phyloP scores from a whole-genome alignment of 2,797 vertebrate genomes.

The Chanos chanos region DNA sequence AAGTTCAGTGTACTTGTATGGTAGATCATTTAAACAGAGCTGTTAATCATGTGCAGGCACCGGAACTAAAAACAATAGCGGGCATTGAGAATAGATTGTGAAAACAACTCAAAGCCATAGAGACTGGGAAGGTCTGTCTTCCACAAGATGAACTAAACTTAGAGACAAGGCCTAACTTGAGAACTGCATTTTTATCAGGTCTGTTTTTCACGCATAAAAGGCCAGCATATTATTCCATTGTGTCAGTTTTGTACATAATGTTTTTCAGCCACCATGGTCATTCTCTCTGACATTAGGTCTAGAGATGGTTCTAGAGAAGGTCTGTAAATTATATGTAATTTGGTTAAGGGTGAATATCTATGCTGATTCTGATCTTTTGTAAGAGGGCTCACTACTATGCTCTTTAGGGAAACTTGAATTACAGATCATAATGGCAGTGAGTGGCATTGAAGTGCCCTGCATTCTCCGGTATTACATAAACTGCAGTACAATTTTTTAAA shows the following conservation, averaged over 20 bases:
- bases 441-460: conserved; percentile 36
- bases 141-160: conserved; percentile 5
- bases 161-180: too few relatives aligned
- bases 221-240: too few relatives aligned
- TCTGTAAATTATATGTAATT: conserved; percentile 13
- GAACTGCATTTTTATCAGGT: too few relatives aligned
- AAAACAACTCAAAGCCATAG: conserved; percentile 48
- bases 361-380: conserved; percentile 19
- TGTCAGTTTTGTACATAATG: too few relatives aligned
- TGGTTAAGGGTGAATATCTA: conserved; percentile 22
- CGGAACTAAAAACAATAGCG: conserved; percentile 52
- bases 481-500: conserved; percentile 46
- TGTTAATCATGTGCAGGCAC: conserved; percentile 66
- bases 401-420: conserved; percentile 49
- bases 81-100: conserved; percentile 57
- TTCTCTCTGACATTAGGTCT: too few relatives aligned
- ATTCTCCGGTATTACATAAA: conserved; percentile 42
- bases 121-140: conserved; percentile 33
- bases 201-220: too few relatives aligned
- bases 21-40: conserved; percentile 66
- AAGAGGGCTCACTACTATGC: conserved; percentile 25
- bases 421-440: conserved; percentile 41
- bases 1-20: conserved; percentile 51
- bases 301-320: conserved; percentile 8
- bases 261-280: too few relatives aligned